phyloP scores from a whole-genome alignment of 2,888 invertebrate genomes.

The Phyllotreta cruciferae region DNA sequence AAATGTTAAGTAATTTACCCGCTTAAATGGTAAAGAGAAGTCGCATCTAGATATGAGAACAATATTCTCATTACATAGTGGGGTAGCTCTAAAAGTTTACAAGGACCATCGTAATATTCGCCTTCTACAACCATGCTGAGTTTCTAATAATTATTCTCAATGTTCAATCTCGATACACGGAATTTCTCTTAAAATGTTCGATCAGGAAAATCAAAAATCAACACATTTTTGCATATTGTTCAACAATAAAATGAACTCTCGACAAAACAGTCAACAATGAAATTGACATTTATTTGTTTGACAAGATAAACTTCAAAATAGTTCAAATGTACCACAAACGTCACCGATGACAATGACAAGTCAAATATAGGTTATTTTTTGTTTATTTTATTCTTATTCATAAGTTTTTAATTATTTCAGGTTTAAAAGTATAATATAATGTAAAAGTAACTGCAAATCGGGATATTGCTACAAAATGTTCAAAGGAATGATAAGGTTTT shows the following conservation, averaged over 20 bases:
- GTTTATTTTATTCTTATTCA: slow-evolving; percentile 7
- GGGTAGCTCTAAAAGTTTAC: slow-evolving; percentile 45
- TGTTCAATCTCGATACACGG: slow-evolving; percentile 1
- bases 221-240: slow-evolving; percentile 7
- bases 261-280: slow-evolving; percentile 11
- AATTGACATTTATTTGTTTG: slow-evolving; percentile 7
- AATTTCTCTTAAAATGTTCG: background rate
- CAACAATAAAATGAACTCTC: slow-evolving; percentile 13
- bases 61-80: slow-evolving; percentile 52
- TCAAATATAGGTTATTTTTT: background rate
- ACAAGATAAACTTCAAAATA: slow-evolving; percentile 1
- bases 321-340: slow-evolving; percentile 3
- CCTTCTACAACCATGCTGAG: slow-evolving; percentile 31
- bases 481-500: slow-evolving; percentile 29
- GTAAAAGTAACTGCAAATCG: background rate
- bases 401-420: background rate
- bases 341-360: background rate
- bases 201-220: slow-evolving; percentile 16
- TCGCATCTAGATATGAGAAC: slow-evolving; percentile 51
- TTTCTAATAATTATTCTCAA: slow-evolving; percentile 11
- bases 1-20: slow-evolving; percentile 42
- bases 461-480: slow-evolving; percentile 19
- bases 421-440: background rate
- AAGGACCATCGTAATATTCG: slow-evolving; percentile 33
- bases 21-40: slow-evolving; percentile 51